Base-by-base conservation (phyloP, 2,888 invertebrate species). In the Hemistola chrysoprasaria region DNA sequence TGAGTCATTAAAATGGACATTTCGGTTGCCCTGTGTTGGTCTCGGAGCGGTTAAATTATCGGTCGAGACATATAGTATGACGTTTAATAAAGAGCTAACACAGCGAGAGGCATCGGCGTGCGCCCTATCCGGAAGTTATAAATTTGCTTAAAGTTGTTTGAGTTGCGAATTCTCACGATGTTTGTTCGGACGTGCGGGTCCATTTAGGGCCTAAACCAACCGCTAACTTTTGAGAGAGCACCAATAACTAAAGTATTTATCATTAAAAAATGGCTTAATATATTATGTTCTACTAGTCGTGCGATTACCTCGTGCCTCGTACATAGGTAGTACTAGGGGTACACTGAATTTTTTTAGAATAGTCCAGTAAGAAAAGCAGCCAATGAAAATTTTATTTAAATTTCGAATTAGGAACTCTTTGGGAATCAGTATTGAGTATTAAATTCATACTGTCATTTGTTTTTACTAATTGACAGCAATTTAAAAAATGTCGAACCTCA, bases 121-220 rank as follows among this genome's bases (percentile, higher is more conserved):
- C 67, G 68, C 69, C 65, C 69, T 73, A 79, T 75, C 68, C 72
- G 71, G 78, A 84, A 85, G 77, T 84, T 85, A 83, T 85, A 81
- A 84, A 85, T 86, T 85, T 83, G 71, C 76, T 74, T 82, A 78
- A 86, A 84, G 68, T 85, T 86, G 83, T 85, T 86, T 84, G 77
- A 84, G 82, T 86, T 85, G 56, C 63, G 72, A 79, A 79, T 84
- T 82, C 74, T 71, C 72, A 64, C 76, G 78, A 76, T 85, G 84
- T 85, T 86, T 85, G 83, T 69, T 75, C 78, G 81, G 85, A 85
- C 82, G 84, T 84, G 84, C 73, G 80, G 80, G 78, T 73, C 82
- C 78, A 78, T 81, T 84, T 81, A 78, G 76, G 65, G 70, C 75
- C 77, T 75, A 80, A 79, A 78, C 78, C 71, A 71, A 77, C 77